Conservation (phyloP, 2,888 invertebrate species). For the Clivina fossor region DNA sequence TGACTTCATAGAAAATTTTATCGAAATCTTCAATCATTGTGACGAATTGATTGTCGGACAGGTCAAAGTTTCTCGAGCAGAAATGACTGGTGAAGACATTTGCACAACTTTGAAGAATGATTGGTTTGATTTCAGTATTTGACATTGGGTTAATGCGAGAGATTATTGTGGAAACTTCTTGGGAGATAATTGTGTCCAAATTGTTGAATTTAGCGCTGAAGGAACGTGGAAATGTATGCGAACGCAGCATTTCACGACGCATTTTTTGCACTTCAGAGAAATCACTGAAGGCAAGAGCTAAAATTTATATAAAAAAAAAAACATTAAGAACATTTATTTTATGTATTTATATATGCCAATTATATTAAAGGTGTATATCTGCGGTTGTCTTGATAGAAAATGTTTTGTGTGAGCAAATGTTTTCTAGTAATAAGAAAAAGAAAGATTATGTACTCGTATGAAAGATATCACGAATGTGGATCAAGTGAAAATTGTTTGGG, state of each 20-base stretch:
- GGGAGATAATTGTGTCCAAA: constrained; percentile 55
- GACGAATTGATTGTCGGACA: constrained; percentile 53
- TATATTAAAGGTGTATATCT: no score
- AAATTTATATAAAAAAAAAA: constrained; percentile 26
- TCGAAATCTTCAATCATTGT: constrained; percentile 61
- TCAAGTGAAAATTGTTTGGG: no score
- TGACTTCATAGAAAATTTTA: constrained; percentile 67
- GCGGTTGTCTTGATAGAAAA: no score
- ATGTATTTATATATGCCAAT: background rate
- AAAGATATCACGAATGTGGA: no score
- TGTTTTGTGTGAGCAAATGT: no score
- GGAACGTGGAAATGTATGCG: constrained; percentile 61
- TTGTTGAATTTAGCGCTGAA: constrained; percentile 58
- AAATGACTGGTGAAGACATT: constrained; percentile 66
- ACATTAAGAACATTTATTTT: background rate
- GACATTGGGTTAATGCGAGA: constrained; percentile 43
- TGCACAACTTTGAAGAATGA: constrained; percentile 58
- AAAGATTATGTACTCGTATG: no score
- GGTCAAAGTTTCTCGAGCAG: constrained; percentile 57
- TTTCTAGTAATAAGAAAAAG: no score
- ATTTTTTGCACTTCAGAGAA: constrained; percentile 66
- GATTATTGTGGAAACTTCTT: constrained; percentile 51
- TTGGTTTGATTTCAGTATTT: constrained; percentile 51
- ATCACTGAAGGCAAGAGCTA: constrained; percentile 70
- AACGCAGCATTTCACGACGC: constrained; percentile 60